Percentiles rank a stretch among this genome's conserved stretches.
Conservation (phyloP, 1,140 invertebrate species). For the Drosophila nannoptera region DNA sequence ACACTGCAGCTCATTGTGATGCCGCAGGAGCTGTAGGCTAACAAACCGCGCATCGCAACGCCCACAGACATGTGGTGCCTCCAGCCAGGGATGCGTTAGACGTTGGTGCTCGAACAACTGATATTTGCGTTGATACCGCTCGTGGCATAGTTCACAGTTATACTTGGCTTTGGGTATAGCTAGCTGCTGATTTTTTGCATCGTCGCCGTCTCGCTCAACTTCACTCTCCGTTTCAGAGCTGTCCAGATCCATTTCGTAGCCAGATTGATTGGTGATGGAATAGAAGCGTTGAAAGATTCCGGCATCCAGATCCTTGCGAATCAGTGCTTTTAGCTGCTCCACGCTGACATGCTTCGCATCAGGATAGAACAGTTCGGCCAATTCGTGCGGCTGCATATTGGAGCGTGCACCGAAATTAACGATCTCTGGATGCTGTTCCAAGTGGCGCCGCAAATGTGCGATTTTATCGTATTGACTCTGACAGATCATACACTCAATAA, state of each 20-base stretch:
- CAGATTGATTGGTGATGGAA: slow-evolving; percentile 67
- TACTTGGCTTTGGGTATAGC: slow-evolving; percentile 43
- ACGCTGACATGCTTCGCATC: slow-evolving; percentile 58
- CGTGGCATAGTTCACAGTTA: slow-evolving; percentile 79
- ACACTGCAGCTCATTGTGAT: slow-evolving; percentile 70
- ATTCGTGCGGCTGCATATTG: slow-evolving; percentile 40
- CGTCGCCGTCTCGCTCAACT: slow-evolving; percentile 40
- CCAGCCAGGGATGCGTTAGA: slow-evolving; percentile 56
- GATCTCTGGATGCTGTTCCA: slow-evolving; percentile 59
- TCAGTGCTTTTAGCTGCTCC: slow-evolving; percentile 47
- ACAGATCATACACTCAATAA: slow-evolving; percentile 69
- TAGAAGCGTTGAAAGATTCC: slow-evolving; percentile 66
- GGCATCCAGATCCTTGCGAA: slow-evolving; percentile 48
- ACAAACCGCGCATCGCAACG: slow-evolving; percentile 69
- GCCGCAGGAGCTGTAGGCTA: slow-evolving; percentile 51
- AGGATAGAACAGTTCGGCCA: slow-evolving; percentile 63
- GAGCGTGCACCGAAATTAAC: slow-evolving; percentile 36
- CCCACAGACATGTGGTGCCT: slow-evolving; percentile 64
- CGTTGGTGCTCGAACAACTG: slow-evolving; percentile 69
- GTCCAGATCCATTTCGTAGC: slow-evolving; percentile 66
- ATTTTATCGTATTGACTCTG: slow-evolving; percentile 68
- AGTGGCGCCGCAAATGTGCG: slow-evolving; percentile 50
- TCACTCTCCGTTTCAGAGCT: slow-evolving; percentile 67
- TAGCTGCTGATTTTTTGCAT: slow-evolving; percentile 20
- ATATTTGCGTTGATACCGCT: slow-evolving; percentile 78